Conservation (phyloP, 2,113 vertebrate genomes). For the Sapajus apella region DNA sequence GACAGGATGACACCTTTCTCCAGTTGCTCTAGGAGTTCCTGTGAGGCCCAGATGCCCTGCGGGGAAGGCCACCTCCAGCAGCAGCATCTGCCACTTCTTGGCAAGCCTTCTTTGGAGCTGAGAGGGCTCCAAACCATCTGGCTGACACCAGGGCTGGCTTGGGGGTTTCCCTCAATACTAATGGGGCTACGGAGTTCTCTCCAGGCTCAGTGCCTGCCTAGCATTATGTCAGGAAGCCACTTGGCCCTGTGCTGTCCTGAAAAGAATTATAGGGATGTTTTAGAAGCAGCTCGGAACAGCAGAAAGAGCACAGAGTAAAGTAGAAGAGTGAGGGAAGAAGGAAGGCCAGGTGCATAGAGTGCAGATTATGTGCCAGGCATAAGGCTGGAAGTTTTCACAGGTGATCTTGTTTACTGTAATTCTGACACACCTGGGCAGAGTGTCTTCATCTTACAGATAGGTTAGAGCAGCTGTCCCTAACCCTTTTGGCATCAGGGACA, state of each 20-base stretch:
- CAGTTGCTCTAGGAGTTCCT: background rate
- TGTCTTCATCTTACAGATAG: background rate
- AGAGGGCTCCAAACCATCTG: background rate
- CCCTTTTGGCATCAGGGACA: no score
- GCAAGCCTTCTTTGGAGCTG: background rate
- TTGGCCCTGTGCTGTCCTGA: background rate
- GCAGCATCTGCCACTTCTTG: background rate
- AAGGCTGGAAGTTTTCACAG: background rate
- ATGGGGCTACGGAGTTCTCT: background rate
- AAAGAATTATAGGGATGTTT: background rate
- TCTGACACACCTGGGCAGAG: background rate
- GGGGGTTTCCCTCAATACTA: background rate
- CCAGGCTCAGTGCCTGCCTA: background rate
- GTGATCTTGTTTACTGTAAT: background rate
- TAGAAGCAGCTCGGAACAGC: background rate
- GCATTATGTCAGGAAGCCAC: background rate
- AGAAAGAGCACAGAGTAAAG: background rate
- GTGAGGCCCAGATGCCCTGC: background rate
- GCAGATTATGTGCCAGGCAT: accelerated
- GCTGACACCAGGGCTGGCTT: background rate
- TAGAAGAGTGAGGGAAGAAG: background rate
- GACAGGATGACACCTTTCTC: background rate
- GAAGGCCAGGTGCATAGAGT: background rate
- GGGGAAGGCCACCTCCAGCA: background rate
- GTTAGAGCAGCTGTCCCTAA: no score